Evolutionary conservation across 2,113 vertebrate genomes (phyloP), one percentile per base, ranked within the genome.

Genomic region (Plecotus auritus): DNA sequence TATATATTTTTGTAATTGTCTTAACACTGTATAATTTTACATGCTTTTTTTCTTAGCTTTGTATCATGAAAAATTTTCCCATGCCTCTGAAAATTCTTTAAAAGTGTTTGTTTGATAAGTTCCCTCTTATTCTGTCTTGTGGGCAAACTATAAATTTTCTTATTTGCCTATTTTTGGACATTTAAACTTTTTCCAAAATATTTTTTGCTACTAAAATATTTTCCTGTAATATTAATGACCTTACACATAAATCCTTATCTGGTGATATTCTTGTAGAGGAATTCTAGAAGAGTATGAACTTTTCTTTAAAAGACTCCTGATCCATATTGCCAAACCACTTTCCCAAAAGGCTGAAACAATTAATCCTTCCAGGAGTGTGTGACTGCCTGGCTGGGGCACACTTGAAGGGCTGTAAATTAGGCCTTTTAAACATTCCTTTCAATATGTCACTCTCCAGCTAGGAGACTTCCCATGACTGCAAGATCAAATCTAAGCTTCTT

Each of bases 331-430:
- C 88, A 87, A 92, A 76, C 54, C 5, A 14, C 69, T 81, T 84
- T 92, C 40, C 93, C 26, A 9, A 85, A 78, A 95, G 59, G 14
- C 78, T 94, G 80, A 84, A 95, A 73, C 42, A 80, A 72, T 85
- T 23, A 49, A 76, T 90, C 88, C 66, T 93, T 88, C 67, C 47
- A 56, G 85, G 67, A 92, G 11, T 11, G 9, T 70, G 8, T 35
- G 59, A 56, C 37, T 28, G 37, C 45, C 70, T 42, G 22, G 59
- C 76, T 72, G 67, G 69, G 61, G 20, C 35, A 74, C 23, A 22
- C 16, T 49, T 76, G 83, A 72, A 73, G 40, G 28, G 30, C 37
- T 77, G 7, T 82, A 70, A 80, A 40, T 83, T 70, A 85, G 91
- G 47, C 30, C 56, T 20, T 84, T 67, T 47, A 47, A 77, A 74